Base-by-base conservation (phyloP, 2,888 invertebrate genomes). In the Theretra japonica region DNA sequence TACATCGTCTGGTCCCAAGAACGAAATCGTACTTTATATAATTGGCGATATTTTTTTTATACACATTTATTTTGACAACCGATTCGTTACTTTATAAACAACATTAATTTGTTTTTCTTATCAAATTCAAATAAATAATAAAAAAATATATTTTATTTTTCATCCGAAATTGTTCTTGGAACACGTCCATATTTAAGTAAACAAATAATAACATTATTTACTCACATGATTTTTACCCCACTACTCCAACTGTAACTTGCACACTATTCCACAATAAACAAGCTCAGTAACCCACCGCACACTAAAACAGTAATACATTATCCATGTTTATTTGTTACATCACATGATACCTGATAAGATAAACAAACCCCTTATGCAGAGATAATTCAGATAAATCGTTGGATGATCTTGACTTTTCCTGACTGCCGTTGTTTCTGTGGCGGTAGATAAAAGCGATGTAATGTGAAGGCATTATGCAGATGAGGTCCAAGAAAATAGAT, bases 321-420 rank as follows among this genome's bases (percentile, higher is more conserved):
- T 65, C 23, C 15, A 21, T 65, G 65, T 48, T 65, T 62, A 62
- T 62, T 62, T 65, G 48, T 65, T 65, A 48, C 65, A 41, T 65
- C 65, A 65, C 65, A 65, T 65, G 65, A 65, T 41, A 62, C 19
- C 19, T 30, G 65, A 65, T 65, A 48, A 65, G 23, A 65, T 23
- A 65, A 65, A 41, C 33, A 60, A 60, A n/a, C n/a, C 53, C 53
- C 53, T n/a, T 53, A 53, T 53, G 1, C 23, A 48, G 23, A 65
- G 65, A 65, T 65, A 48, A 65, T 65, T 48, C 65, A 65, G 65
- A 65, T 65, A 65, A 65, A 41, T 65, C 48, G 41, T 48, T 7
- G 23, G 65, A 65, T 65, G 65, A 65, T 48, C 65, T 65, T 65
- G 65, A 65, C 65, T 17, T 62, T 30, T 21, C 23, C 21, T 48